Base-by-base conservation (phyloP, 2,888 invertebrate genomes). In the Chloroclystis v-ata region DNA sequence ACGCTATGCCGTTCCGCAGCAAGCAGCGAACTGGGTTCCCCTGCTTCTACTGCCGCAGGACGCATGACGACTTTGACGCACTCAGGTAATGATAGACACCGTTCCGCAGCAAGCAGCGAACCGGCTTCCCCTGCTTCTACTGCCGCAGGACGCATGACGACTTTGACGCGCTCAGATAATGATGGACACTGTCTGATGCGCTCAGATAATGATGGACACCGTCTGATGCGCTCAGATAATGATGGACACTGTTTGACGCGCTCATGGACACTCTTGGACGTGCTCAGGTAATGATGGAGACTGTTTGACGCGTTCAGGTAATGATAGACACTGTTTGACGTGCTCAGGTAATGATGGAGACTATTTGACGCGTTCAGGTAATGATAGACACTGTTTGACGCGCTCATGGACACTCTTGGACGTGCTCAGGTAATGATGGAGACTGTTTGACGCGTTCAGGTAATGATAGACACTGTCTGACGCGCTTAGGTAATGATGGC, bases 41-140 rank as follows among this genome's bases (percentile, higher is more conserved):
- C 0, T 85, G 85, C 41, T 83, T 81, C 57, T 85, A 77, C 49
- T 85, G 85, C 52, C 61, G 77, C 10, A 65, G 62, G 0, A 50
- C 74, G 2, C 79, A 67, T 37, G 77, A 79, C 5, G 70, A 72
- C 8, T 52, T 80, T 0, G 63, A 72, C 1, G 61, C 56, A 28
- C 39, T 85, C 0, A 61, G 59, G 28, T 68, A 73, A n/a, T n/a
- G n/a, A n/a, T n/a, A n/a, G n/a, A n/a, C n/a, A n/a, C 80, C 81
- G 0, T 85, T 85, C 53, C 73, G 73, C 46, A 77, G 79, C 43
- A 76, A 75, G 43, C 78, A 69, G 8, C 49, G 78, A 1, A 56
- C 37, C 0, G 84, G 85, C 0, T 78, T 76, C 53, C 85, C 84
- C 0, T 85, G 85, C 41, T 83, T 81, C 57, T 85, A 77, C 49